These are phyloP conservation scores for Drosophila lini DNA, from an alignment of 1,140 invertebrate species.

Conservation along the genomic window DNA sequence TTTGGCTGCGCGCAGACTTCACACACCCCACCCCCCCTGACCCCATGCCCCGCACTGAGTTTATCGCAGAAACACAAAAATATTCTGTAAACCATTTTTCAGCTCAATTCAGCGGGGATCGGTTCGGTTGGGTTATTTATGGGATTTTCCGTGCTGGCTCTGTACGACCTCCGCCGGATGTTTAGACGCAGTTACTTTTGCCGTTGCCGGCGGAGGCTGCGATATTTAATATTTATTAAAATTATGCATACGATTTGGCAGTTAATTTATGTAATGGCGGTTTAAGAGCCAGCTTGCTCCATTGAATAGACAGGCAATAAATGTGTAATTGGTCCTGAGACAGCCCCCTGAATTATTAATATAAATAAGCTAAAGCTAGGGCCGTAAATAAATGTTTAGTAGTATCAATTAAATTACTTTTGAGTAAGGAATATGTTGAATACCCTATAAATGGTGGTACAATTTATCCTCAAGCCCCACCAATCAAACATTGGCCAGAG, in stretches of 20 bases:
- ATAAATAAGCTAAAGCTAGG: neutral
- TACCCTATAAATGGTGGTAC: neutral
- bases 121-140: constrained; percentile 66
- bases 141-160: constrained; percentile 45
- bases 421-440: neutral
- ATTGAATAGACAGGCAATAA: constrained; percentile 5
- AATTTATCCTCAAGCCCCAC: constrained; percentile 10
- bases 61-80: constrained; percentile 56
- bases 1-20: constrained; percentile 37
- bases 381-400: neutral
- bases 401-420: neutral
- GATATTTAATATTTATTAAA: constrained; percentile 56
- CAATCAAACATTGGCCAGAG: constrained; percentile 19
- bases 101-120: constrained; percentile 43
- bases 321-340: constrained; percentile 25
- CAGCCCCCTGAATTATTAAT: constrained; percentile 18
- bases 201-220: constrained; percentile 23
- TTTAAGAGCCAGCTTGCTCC: constrained; percentile 19
- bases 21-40: neutral
- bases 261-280: constrained; percentile 57
- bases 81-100: constrained; percentile 58
- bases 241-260: constrained; percentile 62
- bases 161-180: constrained; percentile 73
- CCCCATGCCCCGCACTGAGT: constrained; percentile 7
- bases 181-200: constrained; percentile 69